phyloP scores from a whole-genome alignment of 2,797 vertebrate species.

The Podarcis lilfordi region DNA sequence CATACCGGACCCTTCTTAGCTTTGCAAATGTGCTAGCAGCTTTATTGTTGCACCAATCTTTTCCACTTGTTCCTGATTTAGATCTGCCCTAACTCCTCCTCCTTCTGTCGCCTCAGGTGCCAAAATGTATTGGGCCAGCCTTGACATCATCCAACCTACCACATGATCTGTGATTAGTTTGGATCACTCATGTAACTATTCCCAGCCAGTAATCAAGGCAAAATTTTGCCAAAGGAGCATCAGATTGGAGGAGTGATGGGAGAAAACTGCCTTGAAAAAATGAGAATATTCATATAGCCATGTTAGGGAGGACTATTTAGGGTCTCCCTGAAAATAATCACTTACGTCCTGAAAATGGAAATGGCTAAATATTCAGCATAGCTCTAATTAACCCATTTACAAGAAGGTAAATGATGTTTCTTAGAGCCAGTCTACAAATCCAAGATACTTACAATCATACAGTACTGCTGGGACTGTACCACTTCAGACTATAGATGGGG shows the following conservation, averaged over 20 bases:
- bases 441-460: neutral
- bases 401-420: neutral
- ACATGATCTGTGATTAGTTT: neutral
- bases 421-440: neutral
- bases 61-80: no score
- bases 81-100: no score
- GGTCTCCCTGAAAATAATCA: neutral
- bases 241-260: neutral
- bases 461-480: neutral
- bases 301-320: no score
- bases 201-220: neutral
- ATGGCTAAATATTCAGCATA: neutral
- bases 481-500: neutral
- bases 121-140: no score
- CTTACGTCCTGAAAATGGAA: neutral
- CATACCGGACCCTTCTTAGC: no score
- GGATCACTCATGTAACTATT: neutral
- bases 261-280: neutral
- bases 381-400: neutral
- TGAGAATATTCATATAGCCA: neutral
- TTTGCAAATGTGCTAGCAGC: no score
- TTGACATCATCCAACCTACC: neutral
- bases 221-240: neutral
- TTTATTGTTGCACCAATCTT: no score
- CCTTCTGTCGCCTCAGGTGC: no score